Evolutionary conservation across 2,888 invertebrate species (phyloP).

Genomic region (Caradrina kadenii): DNA sequence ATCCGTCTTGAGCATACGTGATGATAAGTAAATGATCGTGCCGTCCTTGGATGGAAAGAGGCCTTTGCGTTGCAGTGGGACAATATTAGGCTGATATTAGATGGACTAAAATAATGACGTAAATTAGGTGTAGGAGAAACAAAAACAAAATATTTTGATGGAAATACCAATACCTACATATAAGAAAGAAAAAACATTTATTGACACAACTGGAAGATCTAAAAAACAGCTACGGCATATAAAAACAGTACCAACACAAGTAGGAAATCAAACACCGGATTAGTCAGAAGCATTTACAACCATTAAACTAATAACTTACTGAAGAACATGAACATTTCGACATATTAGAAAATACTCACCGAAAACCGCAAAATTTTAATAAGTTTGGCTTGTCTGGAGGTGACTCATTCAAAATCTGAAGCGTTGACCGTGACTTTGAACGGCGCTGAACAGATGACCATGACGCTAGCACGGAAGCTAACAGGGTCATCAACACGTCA

Average conservation of each 20-base stretch:
- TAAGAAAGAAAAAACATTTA: too few species aligned
- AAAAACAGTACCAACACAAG: constrained; percentile 13
- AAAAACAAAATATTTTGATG: constrained; percentile 2
- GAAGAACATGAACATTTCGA: neutral
- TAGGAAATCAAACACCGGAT: constrained; percentile 11
- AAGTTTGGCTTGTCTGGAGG: constrained; percentile 20
- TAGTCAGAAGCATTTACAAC: constrained; percentile 37
- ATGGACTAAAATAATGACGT: too few species aligned
- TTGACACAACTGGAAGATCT: too few species aligned
- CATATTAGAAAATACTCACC: constrained; percentile 6
- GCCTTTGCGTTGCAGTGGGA: too few species aligned
- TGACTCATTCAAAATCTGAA: constrained; percentile 40
- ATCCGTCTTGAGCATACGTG: too few species aligned
- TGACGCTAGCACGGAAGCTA: constrained; percentile 44
- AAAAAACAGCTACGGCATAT: too few species aligned
- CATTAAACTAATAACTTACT: constrained; percentile 7
- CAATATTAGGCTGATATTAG: too few species aligned
- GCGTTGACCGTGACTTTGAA: constrained; percentile 57
- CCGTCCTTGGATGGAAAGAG: too few species aligned
- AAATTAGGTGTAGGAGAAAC: too few species aligned
- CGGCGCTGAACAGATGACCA: constrained; percentile 23
- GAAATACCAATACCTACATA: constrained; percentile 28
- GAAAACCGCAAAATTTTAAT: constrained; percentile 39
- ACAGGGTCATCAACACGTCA: constrained; percentile 49
- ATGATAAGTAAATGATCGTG: too few species aligned